phyloP scores from a whole-genome alignment of 2,113 vertebrate species.

The Origma solitaria region DNA sequence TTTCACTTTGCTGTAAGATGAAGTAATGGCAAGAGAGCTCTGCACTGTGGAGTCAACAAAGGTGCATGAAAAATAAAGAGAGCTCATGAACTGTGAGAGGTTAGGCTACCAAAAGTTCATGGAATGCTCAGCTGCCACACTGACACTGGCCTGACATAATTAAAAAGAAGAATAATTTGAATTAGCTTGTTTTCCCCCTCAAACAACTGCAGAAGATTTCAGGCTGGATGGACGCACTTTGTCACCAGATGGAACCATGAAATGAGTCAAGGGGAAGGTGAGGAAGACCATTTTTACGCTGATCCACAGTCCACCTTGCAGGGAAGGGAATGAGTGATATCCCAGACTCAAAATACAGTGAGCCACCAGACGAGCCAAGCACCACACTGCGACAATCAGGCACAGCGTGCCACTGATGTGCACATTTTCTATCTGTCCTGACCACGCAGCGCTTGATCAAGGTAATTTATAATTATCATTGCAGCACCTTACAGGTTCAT shows the following conservation, averaged over 20 bases:
- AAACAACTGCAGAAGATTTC: neutral
- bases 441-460: neutral
- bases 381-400: neutral
- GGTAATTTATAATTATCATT: neutral
- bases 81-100: fast-evolving
- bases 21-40: neutral
- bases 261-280: neutral
- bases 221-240: neutral
- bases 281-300: neutral
- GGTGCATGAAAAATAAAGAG: neutral
- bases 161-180: too few species aligned
- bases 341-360: neutral
- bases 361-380: fast-evolving
- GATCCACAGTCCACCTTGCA: neutral
- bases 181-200: neutral
- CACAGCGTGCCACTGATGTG: neutral
- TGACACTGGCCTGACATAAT: neutral
- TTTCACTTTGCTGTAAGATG: neutral
- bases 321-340: neutral
- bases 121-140: fast-evolving
- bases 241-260: neutral
- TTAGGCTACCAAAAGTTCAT: neutral
- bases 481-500: neutral
- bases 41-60: neutral
- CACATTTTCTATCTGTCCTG: neutral